Conservation (phyloP, 2,113 vertebrate genomes). For the Anser brachyrhynchus region DNA sequence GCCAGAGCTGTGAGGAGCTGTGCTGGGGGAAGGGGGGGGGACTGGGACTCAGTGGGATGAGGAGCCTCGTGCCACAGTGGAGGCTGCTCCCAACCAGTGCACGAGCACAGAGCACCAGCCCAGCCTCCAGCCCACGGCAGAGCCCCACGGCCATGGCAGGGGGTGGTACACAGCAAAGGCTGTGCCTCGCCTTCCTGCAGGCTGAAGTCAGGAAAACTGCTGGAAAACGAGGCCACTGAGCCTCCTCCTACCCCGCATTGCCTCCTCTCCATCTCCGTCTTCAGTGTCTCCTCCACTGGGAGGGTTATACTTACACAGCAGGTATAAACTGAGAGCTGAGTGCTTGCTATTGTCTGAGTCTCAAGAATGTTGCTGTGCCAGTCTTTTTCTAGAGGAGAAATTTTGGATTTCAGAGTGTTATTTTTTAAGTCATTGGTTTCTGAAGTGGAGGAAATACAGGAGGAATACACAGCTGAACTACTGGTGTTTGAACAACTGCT, state of each 20-base stretch:
- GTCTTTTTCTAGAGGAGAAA: neutral
- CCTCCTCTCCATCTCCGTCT: neutral
- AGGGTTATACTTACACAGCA: neutral
- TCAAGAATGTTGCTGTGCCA: neutral
- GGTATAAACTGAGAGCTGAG: neutral
- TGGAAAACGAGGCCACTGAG: accelerated
- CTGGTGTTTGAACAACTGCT: slow-evolving; percentile 10
- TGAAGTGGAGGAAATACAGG: neutral
- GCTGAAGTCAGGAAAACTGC: neutral
- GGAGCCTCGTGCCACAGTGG: neutral
- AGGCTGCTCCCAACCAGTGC: neutral
- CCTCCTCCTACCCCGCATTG: neutral
- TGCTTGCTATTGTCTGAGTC: neutral
- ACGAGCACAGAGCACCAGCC: neutral
- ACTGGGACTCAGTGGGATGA: neutral
- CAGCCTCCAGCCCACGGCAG: neutral
- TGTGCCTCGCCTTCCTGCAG: neutral
- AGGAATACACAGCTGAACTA: slow-evolving; percentile 26
- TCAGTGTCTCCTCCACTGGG: neutral
- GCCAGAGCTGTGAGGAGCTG: neutral
- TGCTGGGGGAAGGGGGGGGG: neutral
- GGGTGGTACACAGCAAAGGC: neutral
- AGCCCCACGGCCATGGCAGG: accelerated
- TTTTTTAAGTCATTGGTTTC: slow-evolving; percentile 10
- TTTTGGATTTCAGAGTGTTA: neutral